phyloP scores from a whole-genome alignment of 2,113 vertebrate genomes.

The Ceratotherium simum region DNA sequence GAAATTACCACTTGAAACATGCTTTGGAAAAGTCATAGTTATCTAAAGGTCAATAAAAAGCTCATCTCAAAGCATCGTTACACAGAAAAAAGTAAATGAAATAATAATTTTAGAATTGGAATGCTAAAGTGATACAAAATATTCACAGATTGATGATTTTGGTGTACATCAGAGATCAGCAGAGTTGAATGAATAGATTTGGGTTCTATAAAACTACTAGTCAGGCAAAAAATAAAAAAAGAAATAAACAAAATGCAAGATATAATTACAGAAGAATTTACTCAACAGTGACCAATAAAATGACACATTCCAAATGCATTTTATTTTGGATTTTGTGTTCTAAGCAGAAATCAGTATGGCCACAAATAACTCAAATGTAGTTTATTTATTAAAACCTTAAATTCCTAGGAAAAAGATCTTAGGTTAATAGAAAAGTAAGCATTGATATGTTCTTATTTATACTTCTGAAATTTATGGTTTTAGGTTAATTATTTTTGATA shows the following conservation, averaged over 20 bases:
- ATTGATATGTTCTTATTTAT: background rate
- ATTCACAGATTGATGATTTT: slow-evolving; percentile 32
- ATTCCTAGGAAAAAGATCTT: background rate
- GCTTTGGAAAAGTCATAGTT: slow-evolving; percentile 31
- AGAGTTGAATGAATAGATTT: background rate
- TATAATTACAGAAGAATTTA: background rate
- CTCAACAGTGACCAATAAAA: background rate
- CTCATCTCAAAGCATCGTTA: slow-evolving; percentile 37
- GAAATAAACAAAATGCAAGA: background rate
- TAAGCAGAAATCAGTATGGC: background rate
- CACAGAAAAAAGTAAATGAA: slow-evolving; percentile 6
- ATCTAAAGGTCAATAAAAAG: slow-evolving; percentile 26
- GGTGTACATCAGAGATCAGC: background rate
- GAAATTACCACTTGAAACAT: slow-evolving; percentile 14
- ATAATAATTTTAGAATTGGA: slow-evolving; percentile 26
- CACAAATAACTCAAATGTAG: background rate
- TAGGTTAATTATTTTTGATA: background rate
- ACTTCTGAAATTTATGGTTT: slow-evolving; percentile 23
- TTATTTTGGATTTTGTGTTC: background rate
- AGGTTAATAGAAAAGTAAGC: background rate
- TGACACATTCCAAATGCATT: background rate
- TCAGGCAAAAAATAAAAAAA: background rate
- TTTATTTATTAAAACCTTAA: slow-evolving; percentile 24
- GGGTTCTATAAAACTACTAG: background rate
- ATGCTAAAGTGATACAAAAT: background rate